A percentile compares a stretch with the other conserved stretches of the same genome.
Evolutionary conservation across 2,888 invertebrate genomes (phyloP).

Genomic region (Trichopria drosophilae): DNA sequence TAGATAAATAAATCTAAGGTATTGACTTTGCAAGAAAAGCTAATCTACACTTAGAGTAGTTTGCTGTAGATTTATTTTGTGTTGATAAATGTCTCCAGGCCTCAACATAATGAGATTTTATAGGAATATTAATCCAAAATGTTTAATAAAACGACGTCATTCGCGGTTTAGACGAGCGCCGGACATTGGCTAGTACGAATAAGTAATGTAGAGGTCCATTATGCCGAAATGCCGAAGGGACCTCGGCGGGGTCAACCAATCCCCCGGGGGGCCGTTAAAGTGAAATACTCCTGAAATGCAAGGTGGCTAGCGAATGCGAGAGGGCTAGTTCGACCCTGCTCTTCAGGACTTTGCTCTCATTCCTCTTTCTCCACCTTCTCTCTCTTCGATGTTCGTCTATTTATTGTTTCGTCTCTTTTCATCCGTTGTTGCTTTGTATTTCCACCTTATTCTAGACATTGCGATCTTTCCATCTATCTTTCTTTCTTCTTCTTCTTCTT

Average conservation of each 20-base stretch:
- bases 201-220: slow-evolving; percentile 59
- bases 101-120: no score
- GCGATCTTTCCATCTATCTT: slow-evolving; percentile 28
- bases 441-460: slow-evolving; percentile 22
- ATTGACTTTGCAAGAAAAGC: no score
- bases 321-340: slow-evolving; percentile 10
- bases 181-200: slow-evolving; percentile 54
- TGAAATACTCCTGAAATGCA: slow-evolving; percentile 59
- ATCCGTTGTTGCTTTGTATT: slow-evolving; percentile 9
- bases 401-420: slow-evolving; percentile 7
- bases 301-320: slow-evolving; percentile 49
- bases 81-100: no score
- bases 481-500: slow-evolving; percentile 18
- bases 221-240: slow-evolving; percentile 57
- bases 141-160: no score
- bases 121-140: no score
- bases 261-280: slow-evolving; percentile 58
- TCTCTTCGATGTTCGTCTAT: slow-evolving; percentile 32
- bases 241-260: slow-evolving; percentile 54
- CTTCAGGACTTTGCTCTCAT: slow-evolving; percentile 16
- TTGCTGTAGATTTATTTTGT: no score
- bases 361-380: slow-evolving; percentile 23
- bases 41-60: no score
- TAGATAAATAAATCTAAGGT: no score
- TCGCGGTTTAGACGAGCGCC: slow-evolving; percentile 41